A percentile compares a stretch with the other conserved stretches of the same genome.
These are phyloP conservation scores for Rhaphigaster nebulosa DNA, from an alignment of 2,888 invertebrate species.

Conservation along the genomic window DNA sequence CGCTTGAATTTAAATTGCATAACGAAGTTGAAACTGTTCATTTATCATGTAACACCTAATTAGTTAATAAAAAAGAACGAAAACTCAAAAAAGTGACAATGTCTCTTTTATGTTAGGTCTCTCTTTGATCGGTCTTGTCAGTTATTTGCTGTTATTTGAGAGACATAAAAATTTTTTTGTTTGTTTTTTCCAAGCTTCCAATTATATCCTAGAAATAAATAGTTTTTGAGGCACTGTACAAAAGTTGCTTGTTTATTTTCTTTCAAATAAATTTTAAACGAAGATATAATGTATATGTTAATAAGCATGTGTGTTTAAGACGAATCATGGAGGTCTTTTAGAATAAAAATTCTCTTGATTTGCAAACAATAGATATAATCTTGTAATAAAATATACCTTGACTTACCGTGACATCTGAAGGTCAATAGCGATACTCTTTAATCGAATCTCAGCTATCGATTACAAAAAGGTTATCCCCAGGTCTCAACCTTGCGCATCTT, in stretches of 20 bases:
- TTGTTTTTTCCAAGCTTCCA: background rate
- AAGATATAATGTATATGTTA: background rate
- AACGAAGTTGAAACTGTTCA: too few species aligned
- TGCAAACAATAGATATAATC: background rate
- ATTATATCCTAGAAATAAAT: background rate
- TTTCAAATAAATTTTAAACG: background rate
- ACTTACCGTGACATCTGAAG: background rate
- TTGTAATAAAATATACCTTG: background rate
- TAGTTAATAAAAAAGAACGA: too few species aligned
- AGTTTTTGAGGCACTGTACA: background rate
- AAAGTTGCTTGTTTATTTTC: background rate
- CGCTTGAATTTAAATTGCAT: too few species aligned
- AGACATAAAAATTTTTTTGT: too few species aligned
- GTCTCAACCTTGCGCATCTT: constrained; percentile 1
- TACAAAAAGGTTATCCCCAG: background rate
- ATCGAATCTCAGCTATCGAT: background rate
- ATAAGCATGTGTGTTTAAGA: background rate
- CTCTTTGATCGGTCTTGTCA: background rate
- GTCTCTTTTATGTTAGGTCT: too few species aligned
- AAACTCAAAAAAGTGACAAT: too few species aligned
- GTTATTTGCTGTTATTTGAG: background rate
- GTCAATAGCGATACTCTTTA: background rate
- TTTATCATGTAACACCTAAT: too few species aligned
- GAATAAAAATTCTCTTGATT: background rate
- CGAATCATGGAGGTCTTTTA: background rate